These are phyloP conservation scores for Rhabdornis inornatus DNA, from an alignment of 2,113 vertebrate species.

Conservation along the genomic window DNA sequence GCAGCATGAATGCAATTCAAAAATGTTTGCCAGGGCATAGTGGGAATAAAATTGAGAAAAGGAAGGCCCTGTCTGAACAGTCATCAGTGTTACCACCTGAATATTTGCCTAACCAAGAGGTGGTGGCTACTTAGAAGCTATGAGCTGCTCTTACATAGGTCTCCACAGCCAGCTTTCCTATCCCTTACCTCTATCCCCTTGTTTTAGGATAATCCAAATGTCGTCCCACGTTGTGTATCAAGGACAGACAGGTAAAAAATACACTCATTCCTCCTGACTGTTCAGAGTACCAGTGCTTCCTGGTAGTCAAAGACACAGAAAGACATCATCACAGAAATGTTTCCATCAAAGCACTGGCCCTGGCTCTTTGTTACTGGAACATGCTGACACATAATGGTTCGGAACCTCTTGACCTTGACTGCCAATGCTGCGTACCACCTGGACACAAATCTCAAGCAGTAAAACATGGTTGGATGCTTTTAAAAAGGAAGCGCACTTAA, in stretches of 20 bases:
- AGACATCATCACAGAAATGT: not conserved
- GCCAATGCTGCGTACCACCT: not conserved
- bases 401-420: not conserved
- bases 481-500: not conserved
- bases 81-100: not conserved
- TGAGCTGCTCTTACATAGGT: not conserved
- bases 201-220: not conserved
- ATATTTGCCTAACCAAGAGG: not conserved
- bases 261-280: not conserved
- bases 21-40: not conserved
- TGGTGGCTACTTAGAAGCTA: not conserved
- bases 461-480: not conserved
- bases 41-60: not conserved
- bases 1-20: not conserved
- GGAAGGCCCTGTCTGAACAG: not conserved
- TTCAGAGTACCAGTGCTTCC: not conserved
- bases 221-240: not conserved
- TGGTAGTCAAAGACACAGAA: not conserved
- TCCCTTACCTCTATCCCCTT: not conserved
- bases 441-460: not conserved
- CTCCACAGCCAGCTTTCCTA: not conserved
- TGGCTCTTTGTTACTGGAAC: not conserved
- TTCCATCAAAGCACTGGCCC: not conserved
- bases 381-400: accelerated
- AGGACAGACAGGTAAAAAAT: not conserved